phyloP scores from a whole-genome alignment of 2,888 invertebrate species.

The Orthosia incerta region DNA sequence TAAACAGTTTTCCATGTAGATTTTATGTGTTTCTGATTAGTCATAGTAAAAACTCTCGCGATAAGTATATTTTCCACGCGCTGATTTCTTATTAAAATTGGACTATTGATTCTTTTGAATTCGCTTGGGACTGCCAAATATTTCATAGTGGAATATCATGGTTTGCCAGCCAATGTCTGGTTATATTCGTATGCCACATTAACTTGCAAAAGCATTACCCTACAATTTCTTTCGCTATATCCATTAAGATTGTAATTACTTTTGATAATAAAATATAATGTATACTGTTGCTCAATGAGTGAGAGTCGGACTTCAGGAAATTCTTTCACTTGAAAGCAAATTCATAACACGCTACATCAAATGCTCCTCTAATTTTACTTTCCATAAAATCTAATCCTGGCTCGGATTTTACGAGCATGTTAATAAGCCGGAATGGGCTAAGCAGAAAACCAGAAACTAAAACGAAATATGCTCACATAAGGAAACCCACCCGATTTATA shows the following conservation, averaged over 20 bases:
- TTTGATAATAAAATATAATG: conserved; percentile 15
- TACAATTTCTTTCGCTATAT: conserved; percentile 17
- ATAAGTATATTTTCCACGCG: conserved; percentile 31
- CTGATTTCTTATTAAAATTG: conserved; percentile 3
- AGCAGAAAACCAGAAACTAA: conserved; percentile 65
- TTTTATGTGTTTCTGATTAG: conserved; percentile 27
- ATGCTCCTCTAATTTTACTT: conserved; percentile 33
- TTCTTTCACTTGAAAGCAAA: conserved; percentile 23
- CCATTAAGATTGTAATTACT: conserved; percentile 27
- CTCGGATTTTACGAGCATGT: conserved; percentile 53
- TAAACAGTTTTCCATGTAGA: no score
- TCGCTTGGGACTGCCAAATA: background rate
- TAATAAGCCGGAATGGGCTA: conserved; percentile 49
- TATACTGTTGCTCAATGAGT: conserved; percentile 2
- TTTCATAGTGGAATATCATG: background rate
- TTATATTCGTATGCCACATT: background rate
- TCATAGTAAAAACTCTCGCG: conserved; percentile 5
- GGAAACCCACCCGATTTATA: conserved; percentile 84
- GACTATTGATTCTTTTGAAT: conserved; percentile 2
- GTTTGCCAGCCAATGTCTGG: background rate
- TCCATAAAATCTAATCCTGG: conserved; percentile 54
- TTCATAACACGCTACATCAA: conserved; percentile 50
- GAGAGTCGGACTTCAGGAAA: background rate
- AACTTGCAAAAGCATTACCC: background rate
- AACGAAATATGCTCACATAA: conserved; percentile 71